These are phyloP conservation scores for Cephalotes varians DNA, from an alignment of 2,888 invertebrate species.

Conservation along the genomic window DNA sequence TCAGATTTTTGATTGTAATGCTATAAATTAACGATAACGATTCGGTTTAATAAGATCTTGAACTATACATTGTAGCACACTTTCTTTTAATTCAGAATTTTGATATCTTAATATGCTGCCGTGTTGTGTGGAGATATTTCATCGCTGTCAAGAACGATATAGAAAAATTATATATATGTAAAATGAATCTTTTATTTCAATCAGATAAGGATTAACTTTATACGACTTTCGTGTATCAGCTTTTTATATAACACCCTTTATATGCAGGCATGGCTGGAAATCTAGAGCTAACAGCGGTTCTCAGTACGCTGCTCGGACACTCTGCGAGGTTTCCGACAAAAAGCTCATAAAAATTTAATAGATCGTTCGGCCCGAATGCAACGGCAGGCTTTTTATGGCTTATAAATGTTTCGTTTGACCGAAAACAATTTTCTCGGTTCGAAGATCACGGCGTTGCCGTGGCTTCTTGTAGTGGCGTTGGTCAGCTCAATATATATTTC, in stretches of 20 bases:
- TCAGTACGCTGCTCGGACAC: slow-evolving; percentile 38
- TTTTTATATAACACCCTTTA: slow-evolving; percentile 40
- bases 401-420: slow-evolving; percentile 81
- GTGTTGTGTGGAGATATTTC: not conserved
- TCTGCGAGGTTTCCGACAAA: slow-evolving; percentile 66
- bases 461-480: slow-evolving; percentile 42
- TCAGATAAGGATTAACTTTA: slow-evolving; percentile 45
- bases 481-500: slow-evolving; percentile 52
- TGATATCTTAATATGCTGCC: slow-evolving; percentile 2
- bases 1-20: not conserved
- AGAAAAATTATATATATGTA: slow-evolving; percentile 13
- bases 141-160: not conserved
- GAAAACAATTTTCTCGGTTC: slow-evolving; percentile 78
- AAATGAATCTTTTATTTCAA: slow-evolving; percentile 44
- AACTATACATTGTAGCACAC: not conserved
- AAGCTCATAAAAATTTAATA: slow-evolving; percentile 83
- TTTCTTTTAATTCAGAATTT: not conserved
- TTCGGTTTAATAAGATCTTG: not conserved
- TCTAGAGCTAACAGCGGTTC: slow-evolving; percentile 39
- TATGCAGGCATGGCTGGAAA: slow-evolving; percentile 45
- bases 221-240: slow-evolving; percentile 42
- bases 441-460: slow-evolving; percentile 45
- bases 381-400: slow-evolving; percentile 77
- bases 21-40: slow-evolving; percentile 4
- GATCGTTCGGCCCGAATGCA: slow-evolving; percentile 78